A percentile compares a stretch with the other conserved stretches of the same genome.
These are phyloP conservation scores for Cryptoprocta ferox DNA, from an alignment of 2,797 vertebrate species.

Conservation along the genomic window DNA sequence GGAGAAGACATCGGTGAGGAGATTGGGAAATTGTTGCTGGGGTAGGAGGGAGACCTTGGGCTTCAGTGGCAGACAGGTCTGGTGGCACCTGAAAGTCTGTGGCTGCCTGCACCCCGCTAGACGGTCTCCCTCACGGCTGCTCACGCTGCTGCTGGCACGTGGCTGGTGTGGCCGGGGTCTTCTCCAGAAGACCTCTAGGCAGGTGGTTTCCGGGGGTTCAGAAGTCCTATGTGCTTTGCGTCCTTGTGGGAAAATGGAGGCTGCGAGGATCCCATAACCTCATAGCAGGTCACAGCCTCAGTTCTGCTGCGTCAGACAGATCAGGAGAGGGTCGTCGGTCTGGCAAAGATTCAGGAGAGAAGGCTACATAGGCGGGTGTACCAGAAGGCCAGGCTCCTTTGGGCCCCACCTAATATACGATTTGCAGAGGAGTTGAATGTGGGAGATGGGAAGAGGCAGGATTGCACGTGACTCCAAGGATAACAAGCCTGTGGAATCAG, in stretches of 20 bases:
- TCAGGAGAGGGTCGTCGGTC: neutral
- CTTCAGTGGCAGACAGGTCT: neutral
- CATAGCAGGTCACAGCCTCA: neutral
- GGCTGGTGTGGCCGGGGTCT: neutral
- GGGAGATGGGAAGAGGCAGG: neutral
- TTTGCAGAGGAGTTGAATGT: neutral
- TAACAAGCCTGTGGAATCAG: neutral
- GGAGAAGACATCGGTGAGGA: neutral
- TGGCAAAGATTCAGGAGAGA: rapidly evolving
- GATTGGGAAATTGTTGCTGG: rapidly evolving
- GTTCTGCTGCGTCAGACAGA: rapidly evolving
- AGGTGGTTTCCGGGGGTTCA: rapidly evolving
- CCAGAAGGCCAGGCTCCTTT: rapidly evolving
- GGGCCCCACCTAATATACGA: neutral
- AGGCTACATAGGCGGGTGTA: rapidly evolving
- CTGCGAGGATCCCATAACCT: rapidly evolving
- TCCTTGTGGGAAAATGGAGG: rapidly evolving
- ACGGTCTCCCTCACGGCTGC: rapidly evolving
- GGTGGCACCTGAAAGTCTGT: neutral
- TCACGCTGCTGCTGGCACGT: rapidly evolving
- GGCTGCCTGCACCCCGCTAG: rapidly evolving
- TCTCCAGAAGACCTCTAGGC: neutral
- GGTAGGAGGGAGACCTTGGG: neutral
- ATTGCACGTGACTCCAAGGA: rapidly evolving
- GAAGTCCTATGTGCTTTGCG: rapidly evolving